Conservation (phyloP, 2,888 invertebrate species). For the Hyalella azteca region DNA sequence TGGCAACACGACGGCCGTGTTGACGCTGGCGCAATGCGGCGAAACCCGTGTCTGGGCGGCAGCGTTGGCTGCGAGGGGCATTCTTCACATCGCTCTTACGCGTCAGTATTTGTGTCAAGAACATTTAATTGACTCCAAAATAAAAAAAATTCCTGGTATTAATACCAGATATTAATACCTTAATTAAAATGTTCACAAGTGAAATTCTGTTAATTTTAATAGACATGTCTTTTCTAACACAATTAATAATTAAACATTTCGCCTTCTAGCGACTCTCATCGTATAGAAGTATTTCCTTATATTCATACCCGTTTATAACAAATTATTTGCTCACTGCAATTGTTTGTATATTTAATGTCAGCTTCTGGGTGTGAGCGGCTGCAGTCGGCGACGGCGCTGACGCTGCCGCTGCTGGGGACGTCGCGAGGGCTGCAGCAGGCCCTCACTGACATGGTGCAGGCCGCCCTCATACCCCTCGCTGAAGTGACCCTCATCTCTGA, state of each 20-base stretch:
- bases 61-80: constrained; percentile 33
- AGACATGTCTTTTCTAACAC: too few species aligned
- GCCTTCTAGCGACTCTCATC: too few species aligned
- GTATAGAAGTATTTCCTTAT: too few species aligned
- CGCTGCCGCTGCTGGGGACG: constrained; percentile 45
- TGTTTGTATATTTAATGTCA: constrained; percentile 9
- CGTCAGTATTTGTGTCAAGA: constrained; percentile 38
- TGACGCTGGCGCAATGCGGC: constrained; percentile 48
- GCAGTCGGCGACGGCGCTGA: constrained; percentile 37
- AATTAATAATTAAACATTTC: too few species aligned
- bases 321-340: too few species aligned
- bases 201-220: too few species aligned
- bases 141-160: too few species aligned
- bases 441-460: constrained; percentile 48
- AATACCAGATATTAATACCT: too few species aligned
- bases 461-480: constrained; percentile 43
- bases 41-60: constrained; percentile 35
- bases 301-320: too few species aligned
- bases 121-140: too few species aligned
- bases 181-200: too few species aligned
- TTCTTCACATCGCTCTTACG: constrained; percentile 50
- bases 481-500: constrained; percentile 54
- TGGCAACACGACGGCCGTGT: constrained; percentile 43
- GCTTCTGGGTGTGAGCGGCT: constrained; percentile 50
- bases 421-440: constrained; percentile 44